phyloP scores from a whole-genome alignment of 2,797 vertebrate genomes.

The Spondyliosoma cantharus region DNA sequence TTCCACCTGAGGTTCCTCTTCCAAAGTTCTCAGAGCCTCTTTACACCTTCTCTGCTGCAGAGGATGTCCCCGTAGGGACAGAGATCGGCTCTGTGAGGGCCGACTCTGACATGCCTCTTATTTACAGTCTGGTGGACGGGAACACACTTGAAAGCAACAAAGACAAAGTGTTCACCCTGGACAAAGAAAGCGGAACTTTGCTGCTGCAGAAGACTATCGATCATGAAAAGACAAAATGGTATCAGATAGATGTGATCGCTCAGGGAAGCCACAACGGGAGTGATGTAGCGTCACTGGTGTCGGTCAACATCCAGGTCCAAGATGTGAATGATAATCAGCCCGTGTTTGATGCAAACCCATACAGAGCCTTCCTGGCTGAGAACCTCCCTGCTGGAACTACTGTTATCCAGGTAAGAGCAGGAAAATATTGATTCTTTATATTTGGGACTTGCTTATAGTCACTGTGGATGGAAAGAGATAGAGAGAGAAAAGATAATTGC shows the following conservation, averaged over 20 bases:
- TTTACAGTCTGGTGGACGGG: constrained; percentile 96
- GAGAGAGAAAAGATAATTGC: too few relatives aligned
- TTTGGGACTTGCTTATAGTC: neutral
- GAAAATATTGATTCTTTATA: neutral
- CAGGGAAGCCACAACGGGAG: constrained; percentile 91
- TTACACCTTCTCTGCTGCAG: constrained; percentile 93
- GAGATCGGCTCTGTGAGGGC: constrained; percentile 94
- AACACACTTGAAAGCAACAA: constrained; percentile 96
- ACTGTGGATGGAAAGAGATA: neutral
- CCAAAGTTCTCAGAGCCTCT: constrained; percentile 97
- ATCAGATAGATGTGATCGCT: constrained; percentile 95
- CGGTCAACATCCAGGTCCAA: constrained; percentile 94
- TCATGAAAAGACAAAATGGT: constrained; percentile 96
- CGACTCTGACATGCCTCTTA: constrained; percentile 90
- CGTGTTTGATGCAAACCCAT: constrained; percentile 94
- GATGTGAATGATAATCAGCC: constrained; percentile 98
- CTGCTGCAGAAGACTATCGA: constrained; percentile 92
- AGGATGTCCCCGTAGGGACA: constrained; percentile 91
- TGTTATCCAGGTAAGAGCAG: constrained; percentile 88
- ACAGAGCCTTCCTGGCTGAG: constrained; percentile 93
- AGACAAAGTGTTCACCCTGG: constrained; percentile 90
- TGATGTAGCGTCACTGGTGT: constrained; percentile 91
- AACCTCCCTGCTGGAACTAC: constrained; percentile 95
- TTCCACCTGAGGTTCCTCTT: constrained; percentile 91
- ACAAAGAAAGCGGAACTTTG: constrained; percentile 89